Evolutionary conservation across 1,140 invertebrate genomes (phyloP), one percentile per base, ranked within the genome.

Genomic region (Pseudomyrmex sp.): DNA sequence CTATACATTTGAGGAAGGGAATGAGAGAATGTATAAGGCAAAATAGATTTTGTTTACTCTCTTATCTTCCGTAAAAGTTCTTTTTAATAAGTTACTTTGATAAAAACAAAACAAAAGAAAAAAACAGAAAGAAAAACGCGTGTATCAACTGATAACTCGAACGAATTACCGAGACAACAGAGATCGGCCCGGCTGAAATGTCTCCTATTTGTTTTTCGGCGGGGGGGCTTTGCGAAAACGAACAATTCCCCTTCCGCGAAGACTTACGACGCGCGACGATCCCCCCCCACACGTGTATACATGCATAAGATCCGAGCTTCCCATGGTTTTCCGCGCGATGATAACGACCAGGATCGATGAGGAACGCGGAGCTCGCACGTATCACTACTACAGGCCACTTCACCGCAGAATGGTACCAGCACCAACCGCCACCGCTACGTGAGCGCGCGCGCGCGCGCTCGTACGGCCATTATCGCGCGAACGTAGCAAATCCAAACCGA

Each of bases 401-500:
- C 68, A 58, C 10, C 48, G 61, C 75, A 18, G 70, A 18, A 65
- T 58, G 54, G 62, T 59, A 20, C 35, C 52, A 44, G 73, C 77
- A 77, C 48, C 68, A 35, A 46, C 66, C 0, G 12, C 18, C 44
- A 50, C 59, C 15, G 46, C 10, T 62, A 59, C 76, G 26, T 35
- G 5, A 35, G 35, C 5, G 61, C 61, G 61, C 26, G 61, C 61
- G 61, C 26, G 72, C 65, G 50, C 65, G 50, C 74, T 52, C 48
- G 48, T 54, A 65, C 76, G 56, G 72, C 83, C 79, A 88, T 88
- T 88, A 85, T 88, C 84, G 86, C 86, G 77, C 68, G 68, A 79
- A 85, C 86, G 70, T 65, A 66, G 82, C 82, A 87, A 89, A 88
- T 86, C 68, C 68, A 63, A 86, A 89, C 20, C 73, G 85, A 89